A percentile compares a stretch with the other conserved stretches of the same genome.
Conservation (phyloP, 2,113 vertebrate genomes). For the Pterocles gutturalis region DNA sequence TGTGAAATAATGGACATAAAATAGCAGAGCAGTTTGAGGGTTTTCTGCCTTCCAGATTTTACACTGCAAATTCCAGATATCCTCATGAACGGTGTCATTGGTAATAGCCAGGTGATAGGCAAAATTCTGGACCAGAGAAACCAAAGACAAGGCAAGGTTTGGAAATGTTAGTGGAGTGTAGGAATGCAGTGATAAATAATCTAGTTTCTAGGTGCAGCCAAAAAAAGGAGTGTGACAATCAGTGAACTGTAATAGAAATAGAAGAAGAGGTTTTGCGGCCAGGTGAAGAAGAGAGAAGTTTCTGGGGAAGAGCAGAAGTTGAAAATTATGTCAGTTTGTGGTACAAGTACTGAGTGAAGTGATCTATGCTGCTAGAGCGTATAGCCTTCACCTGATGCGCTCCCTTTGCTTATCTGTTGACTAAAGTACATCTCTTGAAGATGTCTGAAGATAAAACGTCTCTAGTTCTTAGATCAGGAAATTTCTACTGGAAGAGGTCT, state of each 20-base stretch:
- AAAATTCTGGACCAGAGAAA: background rate
- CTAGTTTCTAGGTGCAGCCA: background rate
- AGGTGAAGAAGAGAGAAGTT: background rate
- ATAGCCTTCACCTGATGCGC: background rate
- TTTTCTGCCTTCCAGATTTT: background rate
- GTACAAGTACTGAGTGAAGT: background rate
- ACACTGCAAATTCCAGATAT: background rate
- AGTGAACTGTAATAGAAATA: background rate
- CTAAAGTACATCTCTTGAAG: background rate
- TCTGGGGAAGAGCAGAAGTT: background rate
- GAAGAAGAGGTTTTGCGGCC: background rate
- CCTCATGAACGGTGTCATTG: rapidly evolving
- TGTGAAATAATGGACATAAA: background rate
- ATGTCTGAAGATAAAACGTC: background rate
- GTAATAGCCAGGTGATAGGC: background rate
- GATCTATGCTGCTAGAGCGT: background rate
- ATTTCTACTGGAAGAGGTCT: background rate
- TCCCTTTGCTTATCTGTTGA: background rate
- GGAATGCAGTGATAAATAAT: background rate
- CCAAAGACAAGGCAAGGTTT: background rate
- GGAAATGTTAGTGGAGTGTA: background rate
- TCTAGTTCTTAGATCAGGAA: background rate
- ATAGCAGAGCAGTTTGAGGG: background rate
- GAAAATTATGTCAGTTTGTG: background rate
- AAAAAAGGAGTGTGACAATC: background rate